Percentiles rank a stretch among this genome's conserved stretches.
phyloP scores from a whole-genome alignment of 2,797 vertebrate species.

The Sebastes hopkinsi region DNA sequence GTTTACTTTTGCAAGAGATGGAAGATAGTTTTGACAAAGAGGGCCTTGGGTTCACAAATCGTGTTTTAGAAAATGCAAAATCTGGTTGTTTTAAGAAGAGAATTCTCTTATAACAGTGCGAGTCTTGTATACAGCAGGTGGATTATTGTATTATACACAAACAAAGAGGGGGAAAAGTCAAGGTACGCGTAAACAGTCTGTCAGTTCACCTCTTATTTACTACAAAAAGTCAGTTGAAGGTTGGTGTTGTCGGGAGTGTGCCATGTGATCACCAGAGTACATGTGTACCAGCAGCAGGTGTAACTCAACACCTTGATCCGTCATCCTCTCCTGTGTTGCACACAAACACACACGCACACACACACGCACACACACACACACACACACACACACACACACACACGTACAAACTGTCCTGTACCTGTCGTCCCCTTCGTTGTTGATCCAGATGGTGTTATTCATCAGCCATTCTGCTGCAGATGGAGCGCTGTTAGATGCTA shows the following conservation, averaged over 20 bases:
- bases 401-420: slow-evolving; percentile 21
- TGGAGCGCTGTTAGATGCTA: slow-evolving; percentile 21
- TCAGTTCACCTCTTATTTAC: slow-evolving; percentile 28
- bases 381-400: not conserved
- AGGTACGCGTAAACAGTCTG: not conserved
- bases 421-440: slow-evolving; percentile 33
- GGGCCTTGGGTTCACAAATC: not conserved
- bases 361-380: not conserved
- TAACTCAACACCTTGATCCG: slow-evolving; percentile 60
- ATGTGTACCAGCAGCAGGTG: slow-evolving; percentile 60
- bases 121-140: not conserved
- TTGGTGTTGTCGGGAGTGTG: slow-evolving; percentile 19
- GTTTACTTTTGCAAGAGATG: not conserved
- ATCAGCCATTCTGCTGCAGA: slow-evolving; percentile 54
- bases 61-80: not conserved
- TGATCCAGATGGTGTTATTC: slow-evolving; percentile 68
- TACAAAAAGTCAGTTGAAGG: slow-evolving; percentile 26
- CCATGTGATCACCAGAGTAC: slow-evolving; percentile 38
- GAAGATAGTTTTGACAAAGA: not conserved
- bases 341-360: not conserved
- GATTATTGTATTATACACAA: not conserved
- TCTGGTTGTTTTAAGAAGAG: not conserved
- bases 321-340: slow-evolving; percentile 18
- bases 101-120: not conserved
- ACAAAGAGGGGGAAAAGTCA: not conserved